These are phyloP conservation scores for Globia sparganii DNA, from an alignment of 2,888 invertebrate species.

Conservation along the genomic window DNA sequence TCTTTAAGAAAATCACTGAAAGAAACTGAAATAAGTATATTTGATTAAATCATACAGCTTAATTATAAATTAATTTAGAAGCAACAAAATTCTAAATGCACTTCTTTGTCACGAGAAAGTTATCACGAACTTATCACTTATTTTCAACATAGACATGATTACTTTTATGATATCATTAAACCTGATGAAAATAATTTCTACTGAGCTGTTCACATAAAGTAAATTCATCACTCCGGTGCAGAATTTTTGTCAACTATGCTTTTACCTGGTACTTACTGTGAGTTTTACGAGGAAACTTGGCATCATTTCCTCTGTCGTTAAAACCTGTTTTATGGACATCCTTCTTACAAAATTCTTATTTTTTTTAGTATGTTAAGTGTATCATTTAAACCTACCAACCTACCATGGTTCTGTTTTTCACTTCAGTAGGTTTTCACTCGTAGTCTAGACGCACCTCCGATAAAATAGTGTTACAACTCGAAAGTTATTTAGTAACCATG, in stretches of 20 bases:
- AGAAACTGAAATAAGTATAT: neutral
- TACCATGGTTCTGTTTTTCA: no score
- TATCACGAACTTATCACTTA: constrained; percentile 12
- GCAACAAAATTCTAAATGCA: neutral
- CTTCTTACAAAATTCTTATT: constrained; percentile 38
- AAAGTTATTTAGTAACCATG: no score
- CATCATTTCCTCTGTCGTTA: constrained; percentile 52
- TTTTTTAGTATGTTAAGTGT: constrained; percentile 38
- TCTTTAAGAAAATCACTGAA: neutral
- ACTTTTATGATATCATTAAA: constrained; percentile 48
- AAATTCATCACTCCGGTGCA: constrained; percentile 43
- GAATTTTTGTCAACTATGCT: constrained; percentile 61
- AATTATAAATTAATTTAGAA: neutral
- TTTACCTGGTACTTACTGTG: constrained; percentile 50
- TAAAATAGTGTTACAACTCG: no score
- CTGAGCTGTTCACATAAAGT: constrained; percentile 39
- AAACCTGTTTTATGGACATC: constrained; percentile 55
- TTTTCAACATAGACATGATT: constrained; percentile 3
- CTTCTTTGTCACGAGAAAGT: neutral
- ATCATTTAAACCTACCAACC: constrained; percentile 13
- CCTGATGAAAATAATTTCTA: constrained; percentile 38
- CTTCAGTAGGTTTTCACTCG: no score
- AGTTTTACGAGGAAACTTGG: constrained; percentile 59
- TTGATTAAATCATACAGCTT: neutral
- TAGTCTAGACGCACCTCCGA: no score